Base-by-base conservation (phyloP, 2,113 vertebrate genomes). In the Brienomyrus brachyistius region DNA sequence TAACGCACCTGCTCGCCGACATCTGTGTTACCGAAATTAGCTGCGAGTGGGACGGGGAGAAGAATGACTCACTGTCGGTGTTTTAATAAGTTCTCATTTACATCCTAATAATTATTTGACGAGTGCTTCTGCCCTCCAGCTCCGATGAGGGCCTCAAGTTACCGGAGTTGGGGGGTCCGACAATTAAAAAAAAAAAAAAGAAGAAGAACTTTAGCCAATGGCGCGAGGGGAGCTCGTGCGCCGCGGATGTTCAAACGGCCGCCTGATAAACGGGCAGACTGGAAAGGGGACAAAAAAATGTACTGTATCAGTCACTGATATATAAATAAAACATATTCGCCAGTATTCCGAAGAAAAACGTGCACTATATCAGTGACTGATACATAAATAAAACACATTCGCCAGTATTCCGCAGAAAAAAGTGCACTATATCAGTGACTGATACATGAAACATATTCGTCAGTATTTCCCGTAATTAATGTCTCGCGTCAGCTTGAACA, bases 401-500 rank as follows among this genome's bases (percentile, higher is more conserved):
- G 40, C 40, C 40, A 40, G 40, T 40, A 40, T 40, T 40, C 40
- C 40, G 40, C 1, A 2, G 35, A 40, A 40, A 40, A 40, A 40
- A 40, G 40, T 40, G 40, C 66, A 7, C 48, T 1, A 50, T 50
- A 50, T 50, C 48, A 50, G 7, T 5, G 48, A 50, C 6, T 77
- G 70, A 88, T n/a, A 66, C 87, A 59, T 51, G 0, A 31, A 31
- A 52, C 56, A 89, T 89, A 85, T 47, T 77, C 59, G 15, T 74
- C 74, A 45, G 84, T 77, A 56, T 87, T 87, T 50, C 87, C 85
- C 66, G 23, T 51, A 90, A 90, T 87, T 90, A 74, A 87, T 87
- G 74, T 62, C 23, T 23, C 35, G 89, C 31, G n/a, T 47, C 7
- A 59, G 89, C 89, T 80, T n/a, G 84, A 90, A 87, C 77, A n/a